Base-by-base conservation (phyloP, 2,113 vertebrate species). In the Paedocypris sp. region DNA sequence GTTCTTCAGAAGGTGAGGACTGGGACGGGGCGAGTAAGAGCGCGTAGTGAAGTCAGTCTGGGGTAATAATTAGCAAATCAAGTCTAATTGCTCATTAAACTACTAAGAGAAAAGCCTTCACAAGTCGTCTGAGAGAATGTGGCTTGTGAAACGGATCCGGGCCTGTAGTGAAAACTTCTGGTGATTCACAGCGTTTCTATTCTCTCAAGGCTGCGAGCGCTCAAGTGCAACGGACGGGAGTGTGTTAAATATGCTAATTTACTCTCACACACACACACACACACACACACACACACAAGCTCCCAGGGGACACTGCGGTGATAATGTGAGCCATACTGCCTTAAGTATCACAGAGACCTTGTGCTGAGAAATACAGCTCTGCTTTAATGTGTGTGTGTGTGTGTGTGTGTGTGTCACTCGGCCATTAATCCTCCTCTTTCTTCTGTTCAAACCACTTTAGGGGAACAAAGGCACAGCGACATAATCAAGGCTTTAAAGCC, bases 61-160 rank as follows among this genome's bases (percentile, higher is more conserved):
- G 66, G 56, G 67, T 62, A 70, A 69, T 79, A 82, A 81, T 84
- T 81, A 75, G 75, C 71, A 76, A 82, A 82, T 80, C 78, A 82
- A 71, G 52, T 53, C 39, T 80, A 82, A 83, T 82, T 82, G 79
- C 78, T 78, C 69, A 67, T 69, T 74, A 77, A 75, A 79, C 74
- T 78, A 66, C 62, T 71, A 79, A 72, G 62, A 72, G 41, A 73
- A 66, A 62, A 48, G n/a, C 67, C 74, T 75, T 77, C 73, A 74
- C 69, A 59, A 71, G 28, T 52, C 50, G 62, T 75, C 67, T 48
- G 66, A 71, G 67, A 72, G 68, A 79, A n/a, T n/a, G n/a, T n/a
- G n/a, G n/a, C n/a, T n/a, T n/a, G n/a, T n/a, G n/a, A n/a, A n/a
- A n/a, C n/a, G n/a, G n/a, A n/a, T n/a, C n/a, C n/a, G n/a, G n/a